Evolutionary conservation across 2,797 vertebrate genomes (phyloP), one percentile per base, ranked within the genome.

Genomic region (Clarias laeviceps): DNA sequence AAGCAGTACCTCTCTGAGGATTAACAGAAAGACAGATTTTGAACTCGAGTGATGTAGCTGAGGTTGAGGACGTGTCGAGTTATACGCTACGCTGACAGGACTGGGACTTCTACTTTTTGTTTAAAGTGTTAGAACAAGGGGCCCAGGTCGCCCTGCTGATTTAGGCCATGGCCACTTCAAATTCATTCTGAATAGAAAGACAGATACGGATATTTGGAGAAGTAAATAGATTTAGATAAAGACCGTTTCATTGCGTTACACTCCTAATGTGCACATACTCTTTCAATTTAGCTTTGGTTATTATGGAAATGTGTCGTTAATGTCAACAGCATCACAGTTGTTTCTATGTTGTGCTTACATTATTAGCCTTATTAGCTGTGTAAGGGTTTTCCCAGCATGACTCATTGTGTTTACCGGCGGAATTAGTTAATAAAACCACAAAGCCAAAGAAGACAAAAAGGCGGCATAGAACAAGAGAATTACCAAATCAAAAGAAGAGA

Each of bases 401-500:
- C 8, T 56, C 77, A 54, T 82, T 34, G 74, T 59, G 29, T 6
- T 59, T 34, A 57, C 18, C 12, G 18, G 18, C 77, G 37, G 77
- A 59, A 74, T 80, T 82, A 32, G 56, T 83, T 83, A 2, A 68
- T 54, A 68, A 32, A 84, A 40, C 27, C 72, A 12, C 24, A 69
- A 85, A 70, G 68, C 57, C 50, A 40, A 54, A 34, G 57, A 61
- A 72, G 45, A 45, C 65, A 70, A 69, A 77, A 83, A 81, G 74
- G 32, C 37, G 17, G 40, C 66, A 77, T 77, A 69, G 45, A 86
- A 76, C 0, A 29, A 84, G 59, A 84, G 77, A 85, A 82, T 80
- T 83, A 85, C 80, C 68, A 29, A 85, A 61, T 69, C 57, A 82
- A 81, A 68, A 74, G 70, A 73, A 57, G 66, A 74, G 37, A 66